A percentile compares a stretch with the other conserved stretches of the same genome.
Conservation (phyloP, 2,113 vertebrate species). For the Motacilla alba region DNA sequence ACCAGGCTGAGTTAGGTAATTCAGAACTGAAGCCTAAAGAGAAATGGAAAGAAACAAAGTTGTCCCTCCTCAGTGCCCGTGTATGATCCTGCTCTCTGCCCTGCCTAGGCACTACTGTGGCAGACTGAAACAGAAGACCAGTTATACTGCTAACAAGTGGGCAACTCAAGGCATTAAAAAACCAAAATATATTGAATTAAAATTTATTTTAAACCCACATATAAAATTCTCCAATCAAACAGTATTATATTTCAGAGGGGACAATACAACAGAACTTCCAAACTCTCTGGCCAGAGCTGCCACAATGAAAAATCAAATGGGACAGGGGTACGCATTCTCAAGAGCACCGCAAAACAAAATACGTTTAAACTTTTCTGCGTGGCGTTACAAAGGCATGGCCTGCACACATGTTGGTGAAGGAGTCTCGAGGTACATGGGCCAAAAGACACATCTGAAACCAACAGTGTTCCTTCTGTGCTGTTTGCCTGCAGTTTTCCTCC, state of each 20-base stretch:
- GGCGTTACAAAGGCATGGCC: neutral
- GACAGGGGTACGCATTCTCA: rapidly evolving
- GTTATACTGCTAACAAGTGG: neutral
- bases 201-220: neutral
- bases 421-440: neutral
- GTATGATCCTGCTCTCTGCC: too few relatives aligned
- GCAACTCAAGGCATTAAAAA: neutral
- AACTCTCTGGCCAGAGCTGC: neutral
- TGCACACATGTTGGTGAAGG: neutral
- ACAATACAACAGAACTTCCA: neutral
- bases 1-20: neutral
- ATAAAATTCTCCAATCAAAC: neutral
- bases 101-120: neutral
- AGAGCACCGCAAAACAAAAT: neutral
- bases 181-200: neutral
- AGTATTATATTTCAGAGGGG: neutral
- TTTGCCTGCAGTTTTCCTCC: neutral
- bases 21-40: neutral
- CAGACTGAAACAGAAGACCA: neutral
- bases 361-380: neutral
- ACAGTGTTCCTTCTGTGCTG: neutral
- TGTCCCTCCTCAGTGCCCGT: neutral
- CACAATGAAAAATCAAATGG: neutral
- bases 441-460: neutral
- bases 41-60: neutral